These are phyloP conservation scores for Cyprinodon brontotheroides DNA, from an alignment of 2,113 vertebrate genomes.

Conservation along the genomic window DNA sequence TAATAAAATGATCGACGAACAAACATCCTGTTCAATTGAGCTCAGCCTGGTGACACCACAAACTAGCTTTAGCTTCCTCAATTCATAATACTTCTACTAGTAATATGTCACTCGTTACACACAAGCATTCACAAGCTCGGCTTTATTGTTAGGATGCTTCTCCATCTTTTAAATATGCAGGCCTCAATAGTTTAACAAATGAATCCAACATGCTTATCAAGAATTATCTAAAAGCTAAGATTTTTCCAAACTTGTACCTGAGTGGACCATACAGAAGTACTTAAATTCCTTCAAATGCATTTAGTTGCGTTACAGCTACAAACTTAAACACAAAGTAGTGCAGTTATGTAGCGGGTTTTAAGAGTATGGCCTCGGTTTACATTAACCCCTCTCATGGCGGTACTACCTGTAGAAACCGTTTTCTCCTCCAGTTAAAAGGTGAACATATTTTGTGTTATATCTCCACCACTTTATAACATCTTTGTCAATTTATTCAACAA, in stretches of 20 bases:
- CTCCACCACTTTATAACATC: no score
- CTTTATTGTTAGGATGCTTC: neutral
- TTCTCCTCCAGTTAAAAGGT: neutral
- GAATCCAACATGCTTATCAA: neutral
- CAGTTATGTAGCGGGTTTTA: neutral
- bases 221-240: neutral
- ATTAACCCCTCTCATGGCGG: no score
- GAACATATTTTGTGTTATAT: no score
- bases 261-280: neutral
- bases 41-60: neutral
- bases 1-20: neutral
- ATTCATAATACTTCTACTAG: constrained; percentile 9
- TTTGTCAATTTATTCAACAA: neutral
- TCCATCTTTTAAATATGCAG: neutral
- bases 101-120: neutral
- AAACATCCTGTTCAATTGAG: neutral
- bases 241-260: no score
- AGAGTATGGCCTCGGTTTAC: neutral
- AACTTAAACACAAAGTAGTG: neutral
- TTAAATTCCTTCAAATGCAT: neutral
- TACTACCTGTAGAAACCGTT: neutral
- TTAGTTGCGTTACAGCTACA: neutral
- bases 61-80: constrained; percentile 22
- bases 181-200: neutral
- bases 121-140: neutral